These are phyloP conservation scores for Pantherophis alleghaniensis DNA, from an alignment of 2,797 vertebrate genomes.

Conservation along the genomic window DNA sequence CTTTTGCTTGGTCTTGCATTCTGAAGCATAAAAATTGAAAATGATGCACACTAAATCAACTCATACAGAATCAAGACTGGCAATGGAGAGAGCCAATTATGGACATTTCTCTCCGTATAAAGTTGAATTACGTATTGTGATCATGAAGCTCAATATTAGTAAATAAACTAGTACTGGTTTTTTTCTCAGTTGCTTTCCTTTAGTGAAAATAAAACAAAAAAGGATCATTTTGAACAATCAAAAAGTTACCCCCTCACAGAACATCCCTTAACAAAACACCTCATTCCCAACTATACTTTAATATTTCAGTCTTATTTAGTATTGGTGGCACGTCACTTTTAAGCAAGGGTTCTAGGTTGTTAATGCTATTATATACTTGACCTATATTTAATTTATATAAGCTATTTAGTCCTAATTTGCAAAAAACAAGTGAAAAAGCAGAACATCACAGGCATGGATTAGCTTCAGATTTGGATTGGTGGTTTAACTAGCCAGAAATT, in stretches of 20 bases:
- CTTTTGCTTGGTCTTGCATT: slow-evolving; percentile 35
- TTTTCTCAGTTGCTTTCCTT: slow-evolving; percentile 10
- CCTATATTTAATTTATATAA: not conserved
- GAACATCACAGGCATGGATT: not conserved
- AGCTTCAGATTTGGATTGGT: not conserved
- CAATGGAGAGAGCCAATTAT: slow-evolving; percentile 36
- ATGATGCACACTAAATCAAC: slow-evolving; percentile 29
- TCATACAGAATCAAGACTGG: slow-evolving; percentile 26
- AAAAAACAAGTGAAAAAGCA: not conserved
- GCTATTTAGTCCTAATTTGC: not conserved
- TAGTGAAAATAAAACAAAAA: not conserved
- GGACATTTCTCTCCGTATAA: slow-evolving; percentile 16
- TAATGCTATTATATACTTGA: not conserved
- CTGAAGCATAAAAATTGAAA: slow-evolving; percentile 50
- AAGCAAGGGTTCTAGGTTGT: not conserved
- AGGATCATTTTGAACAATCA: not conserved
- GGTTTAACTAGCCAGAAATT: not conserved
- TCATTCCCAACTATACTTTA: not conserved
- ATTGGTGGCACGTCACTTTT: not conserved
- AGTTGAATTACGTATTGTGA: not conserved
- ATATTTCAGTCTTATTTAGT: not conserved
- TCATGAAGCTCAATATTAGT: not conserved
- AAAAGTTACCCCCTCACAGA: not conserved
- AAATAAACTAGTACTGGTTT: slow-evolving; percentile 31
- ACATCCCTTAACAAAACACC: not conserved